Base-by-base conservation (phyloP, 2,797 vertebrate genomes). In the Rachycentron canadum region DNA sequence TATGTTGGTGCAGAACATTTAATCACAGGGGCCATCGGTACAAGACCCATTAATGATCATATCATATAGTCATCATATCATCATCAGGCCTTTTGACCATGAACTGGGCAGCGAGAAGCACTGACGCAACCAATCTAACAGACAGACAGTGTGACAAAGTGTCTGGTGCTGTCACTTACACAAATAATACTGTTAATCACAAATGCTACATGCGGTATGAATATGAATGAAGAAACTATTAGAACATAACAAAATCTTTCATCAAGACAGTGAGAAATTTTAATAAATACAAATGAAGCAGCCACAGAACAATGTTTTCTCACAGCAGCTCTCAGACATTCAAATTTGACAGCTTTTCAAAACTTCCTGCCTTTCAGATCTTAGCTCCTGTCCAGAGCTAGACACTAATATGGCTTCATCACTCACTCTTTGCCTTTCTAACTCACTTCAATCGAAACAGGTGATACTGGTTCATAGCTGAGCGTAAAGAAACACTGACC, bases 401-500 rank as follows among this genome's bases (percentile, higher is more conserved):
- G 5, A 36, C 25, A 30, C 28, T 40, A 30, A 59, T 52, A 53
- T 11, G 16, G 40, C 16, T n/a, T 70, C 41, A 64, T 52, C 28
- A 70, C 3, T 43, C 9, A 6, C 65, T 76, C 28, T 47, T 5
- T 11, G 9, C 30, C 25, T 21, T 12, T 43, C 14, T 34, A 19
- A 43, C 72, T 74, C 68, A 30, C 13, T 68, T 69, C 40, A 68
- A 52, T 32, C 58, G 40, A 66, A 69, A 57, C 16, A 23, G 45
- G 9, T 65, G 50, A 45, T 11, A 40, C 40, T 36, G 50, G 2
- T 61, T 59, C 23, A 16, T 32, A 58, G 28, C 65, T n/a, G 57
- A 62, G 17, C 45, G 25, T 13, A 38, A 49, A 63, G 34, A 52
- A 75, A 40, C 36, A 50, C 12, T 10, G 38, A 40, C 50, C 21